A percentile compares a stretch with the other conserved stretches of the same genome.
phyloP scores from a whole-genome alignment of 2,888 invertebrate genomes.

The Agrochola litura region DNA sequence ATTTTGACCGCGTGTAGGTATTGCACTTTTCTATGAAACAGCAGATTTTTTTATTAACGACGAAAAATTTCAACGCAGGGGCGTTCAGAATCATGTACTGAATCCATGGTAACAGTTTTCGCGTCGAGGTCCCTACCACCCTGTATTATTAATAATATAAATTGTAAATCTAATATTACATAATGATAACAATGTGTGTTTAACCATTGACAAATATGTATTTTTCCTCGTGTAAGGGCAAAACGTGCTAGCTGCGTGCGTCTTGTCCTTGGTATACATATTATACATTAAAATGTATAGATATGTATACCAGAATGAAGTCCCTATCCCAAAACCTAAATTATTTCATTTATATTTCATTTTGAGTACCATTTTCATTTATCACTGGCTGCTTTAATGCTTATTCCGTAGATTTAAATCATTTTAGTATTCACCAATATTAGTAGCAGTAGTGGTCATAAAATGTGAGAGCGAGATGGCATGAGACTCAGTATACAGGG shows the following conservation, averaged over 20 bases:
- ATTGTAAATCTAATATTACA: neutral
- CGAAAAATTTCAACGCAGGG: too few species aligned
- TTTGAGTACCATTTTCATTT: slow-evolving; percentile 63
- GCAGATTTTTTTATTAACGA: too few species aligned
- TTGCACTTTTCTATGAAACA: too few species aligned
- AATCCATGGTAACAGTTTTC: too few species aligned
- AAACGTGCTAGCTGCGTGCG: slow-evolving; percentile 48
- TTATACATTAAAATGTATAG: slow-evolving; percentile 8
- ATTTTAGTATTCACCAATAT: neutral
- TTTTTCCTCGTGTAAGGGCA: slow-evolving; percentile 34
- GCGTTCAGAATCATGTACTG: too few species aligned
- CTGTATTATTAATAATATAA: neutral
- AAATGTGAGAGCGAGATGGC: neutral
- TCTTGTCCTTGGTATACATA: slow-evolving; percentile 54
- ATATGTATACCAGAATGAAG: slow-evolving; percentile 49
- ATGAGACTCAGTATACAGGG: neutral
- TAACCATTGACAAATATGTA: slow-evolving; percentile 23
- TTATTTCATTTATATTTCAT: slow-evolving; percentile 48
- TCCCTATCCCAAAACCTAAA: slow-evolving; percentile 38
- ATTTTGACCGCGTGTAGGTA: too few species aligned
- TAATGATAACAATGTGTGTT: slow-evolving; percentile 5
- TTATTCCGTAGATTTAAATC: slow-evolving; percentile 11
- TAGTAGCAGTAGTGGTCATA: neutral
- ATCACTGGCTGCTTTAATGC: slow-evolving; percentile 36
- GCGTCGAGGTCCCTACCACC: too few species aligned